Percentiles rank a stretch among this genome's conserved stretches.
phyloP scores from a whole-genome alignment of 1,140 invertebrate genomes.

The Amyelois transitella region DNA sequence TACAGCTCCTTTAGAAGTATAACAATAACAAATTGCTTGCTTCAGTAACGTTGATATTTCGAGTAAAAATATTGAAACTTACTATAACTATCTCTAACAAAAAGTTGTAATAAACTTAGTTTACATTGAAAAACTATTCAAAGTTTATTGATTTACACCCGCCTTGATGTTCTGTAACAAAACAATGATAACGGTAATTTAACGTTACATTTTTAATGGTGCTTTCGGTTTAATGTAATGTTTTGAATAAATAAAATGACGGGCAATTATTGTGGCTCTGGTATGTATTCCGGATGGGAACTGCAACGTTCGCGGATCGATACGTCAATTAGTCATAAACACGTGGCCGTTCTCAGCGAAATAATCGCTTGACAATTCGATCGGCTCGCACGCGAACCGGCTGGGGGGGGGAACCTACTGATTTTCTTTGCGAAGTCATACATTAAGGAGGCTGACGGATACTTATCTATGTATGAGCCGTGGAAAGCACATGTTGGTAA shows the following conservation, averaged over 20 bases:
- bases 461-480: too few species aligned
- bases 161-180: not conserved
- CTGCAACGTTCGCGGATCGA: conserved; percentile 14
- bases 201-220: not conserved
- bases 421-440: conserved; percentile 34
- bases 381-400: conserved; percentile 21
- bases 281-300: not conserved
- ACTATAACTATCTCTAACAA: too few species aligned
- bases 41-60: too few species aligned
- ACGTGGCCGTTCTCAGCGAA: conserved; percentile 39
- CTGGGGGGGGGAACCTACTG: conserved; percentile 31
- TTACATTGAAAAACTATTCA: too few species aligned
- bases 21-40: too few species aligned
- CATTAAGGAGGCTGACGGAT: not conserved
- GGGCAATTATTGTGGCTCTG: not conserved
- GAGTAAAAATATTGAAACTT: too few species aligned
- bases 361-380: conserved; percentile 30
- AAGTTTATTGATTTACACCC: too few species aligned
- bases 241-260: not conserved
- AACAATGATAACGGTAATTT: not conserved
- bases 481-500: too few species aligned
- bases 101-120: too few species aligned
- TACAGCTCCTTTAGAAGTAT: too few species aligned
- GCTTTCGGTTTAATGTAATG: not conserved
- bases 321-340: conserved; percentile 42